Evolutionary conservation across 2,113 vertebrate species (phyloP), one percentile per base, ranked within the genome.

Genomic region (Ornithorhynchus anatinus): DNA sequence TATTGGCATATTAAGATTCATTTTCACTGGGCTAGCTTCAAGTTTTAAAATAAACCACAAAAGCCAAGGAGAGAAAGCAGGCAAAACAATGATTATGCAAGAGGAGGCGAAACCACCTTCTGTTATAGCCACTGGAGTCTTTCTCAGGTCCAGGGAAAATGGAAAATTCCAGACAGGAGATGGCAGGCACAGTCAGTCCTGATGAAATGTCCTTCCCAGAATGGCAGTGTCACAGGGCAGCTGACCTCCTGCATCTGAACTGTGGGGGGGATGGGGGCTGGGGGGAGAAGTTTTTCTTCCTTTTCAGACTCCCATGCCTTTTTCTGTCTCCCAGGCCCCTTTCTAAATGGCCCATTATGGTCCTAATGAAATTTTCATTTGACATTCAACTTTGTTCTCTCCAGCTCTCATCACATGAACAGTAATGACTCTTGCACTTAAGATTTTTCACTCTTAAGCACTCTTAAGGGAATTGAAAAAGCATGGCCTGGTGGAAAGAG

Each of bases 311-410:
- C 58, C 71, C 44, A 20, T 56, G 7, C 59, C 67, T 36, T 80
- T 50, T 74, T 36, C 52, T 32, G 54, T 43, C 29, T 32, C 51
- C 27, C 19, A 69, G 78, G 82, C 15, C 45, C n/a, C 4, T 14
- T 82, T 76, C 71, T 59, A 64, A 69, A 56, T 53, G 19, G 31
- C 7, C n/a, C 45, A n/a, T 9, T 29, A 17, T 15, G 22, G 2
- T 63, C 37, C 25, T 69, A 81, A 65, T 75, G 63, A 70, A 56
- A 84, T 51, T n/a, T 62, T 50, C 22, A 47, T 52, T 63, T 68
- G 52, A 52, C 78, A 65, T 5, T 53, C 45, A 57, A 11, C 56
- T 59, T 58, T 48, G 22, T 63, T 68, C 68, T 50, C 15, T 37
- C 37, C 43, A 14, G 47, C 51, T 66, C 33, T 63, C 61, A 39